Percentiles rank a stretch among this genome's conserved stretches.
Conservation (phyloP, 1,140 invertebrate species). For the Drosophila kikkawai region DNA sequence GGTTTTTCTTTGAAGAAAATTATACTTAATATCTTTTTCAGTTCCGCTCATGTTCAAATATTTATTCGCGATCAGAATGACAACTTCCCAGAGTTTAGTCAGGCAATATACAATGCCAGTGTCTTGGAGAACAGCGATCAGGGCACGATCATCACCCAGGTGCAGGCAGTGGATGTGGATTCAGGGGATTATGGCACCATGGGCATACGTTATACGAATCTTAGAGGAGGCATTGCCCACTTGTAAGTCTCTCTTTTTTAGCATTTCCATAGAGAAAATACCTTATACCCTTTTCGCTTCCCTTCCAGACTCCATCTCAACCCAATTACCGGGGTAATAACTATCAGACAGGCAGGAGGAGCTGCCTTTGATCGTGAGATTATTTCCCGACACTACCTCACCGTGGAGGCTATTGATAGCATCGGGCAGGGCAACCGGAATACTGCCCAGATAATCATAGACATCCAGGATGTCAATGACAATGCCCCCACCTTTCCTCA, state of each 20-base stretch:
- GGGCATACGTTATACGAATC: slow-evolving; percentile 94
- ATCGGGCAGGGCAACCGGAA: slow-evolving; percentile 94
- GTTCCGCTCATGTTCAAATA: slow-evolving; percentile 93
- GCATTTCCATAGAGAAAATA: background rate
- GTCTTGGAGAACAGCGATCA: slow-evolving; percentile 93
- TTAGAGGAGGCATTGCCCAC: slow-evolving; percentile 91
- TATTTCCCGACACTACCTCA: slow-evolving; percentile 94
- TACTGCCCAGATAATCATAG: slow-evolving; percentile 93
- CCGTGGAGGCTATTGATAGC: slow-evolving; percentile 96
- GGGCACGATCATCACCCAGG: slow-evolving; percentile 93
- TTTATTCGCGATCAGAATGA: slow-evolving; percentile 96
- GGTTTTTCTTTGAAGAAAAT: accelerated
- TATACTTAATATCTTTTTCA: slow-evolving; percentile 63
- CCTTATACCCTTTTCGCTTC: background rate
- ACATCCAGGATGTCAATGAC: slow-evolving; percentile 95
- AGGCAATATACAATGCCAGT: slow-evolving; percentile 91
- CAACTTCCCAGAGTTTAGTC: slow-evolving; percentile 95
- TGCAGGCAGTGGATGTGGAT: slow-evolving; percentile 93
- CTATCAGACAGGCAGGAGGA: slow-evolving; percentile 90
- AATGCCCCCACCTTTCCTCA: slow-evolving; percentile 93
- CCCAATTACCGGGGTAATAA: slow-evolving; percentile 92
- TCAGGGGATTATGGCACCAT: slow-evolving; percentile 93
- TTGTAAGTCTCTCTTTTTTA: slow-evolving; percentile 88
- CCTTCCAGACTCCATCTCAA: slow-evolving; percentile 91
- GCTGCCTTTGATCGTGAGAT: slow-evolving; percentile 94